phyloP scores from a whole-genome alignment of 2,888 invertebrate species.

The Drosophila merina region DNA sequence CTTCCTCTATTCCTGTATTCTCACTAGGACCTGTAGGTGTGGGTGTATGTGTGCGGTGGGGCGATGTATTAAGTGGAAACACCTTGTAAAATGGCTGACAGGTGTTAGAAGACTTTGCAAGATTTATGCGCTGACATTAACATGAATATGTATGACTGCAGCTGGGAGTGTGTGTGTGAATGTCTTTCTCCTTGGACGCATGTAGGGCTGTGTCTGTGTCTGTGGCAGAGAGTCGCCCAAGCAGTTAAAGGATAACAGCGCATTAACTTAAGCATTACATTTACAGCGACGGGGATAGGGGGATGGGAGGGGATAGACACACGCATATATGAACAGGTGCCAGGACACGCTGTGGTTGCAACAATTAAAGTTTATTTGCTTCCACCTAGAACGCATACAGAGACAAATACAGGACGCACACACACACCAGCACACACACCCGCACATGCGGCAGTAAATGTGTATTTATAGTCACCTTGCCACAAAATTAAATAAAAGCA shows the following conservation, averaged over 20 bases:
- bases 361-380: slow-evolving; percentile 80
- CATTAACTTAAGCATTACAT: slow-evolving; percentile 77
- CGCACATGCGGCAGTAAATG: slow-evolving; percentile 55
- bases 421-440: slow-evolving; percentile 35
- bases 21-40: slow-evolving; percentile 10
- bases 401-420: slow-evolving; percentile 12
- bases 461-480: slow-evolving; percentile 76
- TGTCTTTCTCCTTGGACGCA: slow-evolving; percentile 21
- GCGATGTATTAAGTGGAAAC: slow-evolving; percentile 76
- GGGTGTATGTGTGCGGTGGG: slow-evolving; percentile 13
- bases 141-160: slow-evolving; percentile 76
- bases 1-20: slow-evolving; percentile 12
- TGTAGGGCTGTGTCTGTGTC: slow-evolving; percentile 18
- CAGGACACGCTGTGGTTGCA: slow-evolving; percentile 75
- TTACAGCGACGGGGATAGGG: slow-evolving; percentile 29
- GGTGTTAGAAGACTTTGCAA: slow-evolving; percentile 79
- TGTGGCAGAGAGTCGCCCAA: slow-evolving; percentile 58
- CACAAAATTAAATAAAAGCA: slow-evolving; percentile 78
- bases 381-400: slow-evolving; percentile 56
- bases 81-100: slow-evolving; percentile 79
- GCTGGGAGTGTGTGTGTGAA: slow-evolving; percentile 27
- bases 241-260: slow-evolving; percentile 80
- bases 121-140: slow-evolving; percentile 79
- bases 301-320: slow-evolving; percentile 8
- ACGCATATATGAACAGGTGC: slow-evolving; percentile 56